Conservation (phyloP, 2,797 vertebrate species). For the Phoebastria nigripes region DNA sequence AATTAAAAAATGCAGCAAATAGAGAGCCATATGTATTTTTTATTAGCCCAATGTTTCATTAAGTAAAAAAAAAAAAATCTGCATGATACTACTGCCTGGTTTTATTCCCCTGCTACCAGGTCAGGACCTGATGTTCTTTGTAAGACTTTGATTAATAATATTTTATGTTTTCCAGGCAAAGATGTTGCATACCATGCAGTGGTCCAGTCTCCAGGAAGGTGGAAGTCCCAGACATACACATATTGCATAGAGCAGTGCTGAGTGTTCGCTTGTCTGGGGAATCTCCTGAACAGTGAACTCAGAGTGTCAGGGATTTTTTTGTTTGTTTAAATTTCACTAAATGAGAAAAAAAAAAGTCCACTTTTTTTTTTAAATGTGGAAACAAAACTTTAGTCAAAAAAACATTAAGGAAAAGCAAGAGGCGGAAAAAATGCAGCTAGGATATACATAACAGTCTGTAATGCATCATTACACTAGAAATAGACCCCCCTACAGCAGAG, state of each 20-base stretch:
- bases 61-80: background rate
- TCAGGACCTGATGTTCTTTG: background rate
- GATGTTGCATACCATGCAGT: background rate
- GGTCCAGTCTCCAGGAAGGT: background rate
- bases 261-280: background rate
- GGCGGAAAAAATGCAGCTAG: background rate
- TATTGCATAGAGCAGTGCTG: background rate
- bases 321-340: background rate
- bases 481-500: background rate
- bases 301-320: background rate
- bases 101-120: background rate
- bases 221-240: background rate
- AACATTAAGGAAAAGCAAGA: background rate
- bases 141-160: background rate
- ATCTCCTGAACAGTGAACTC: background rate
- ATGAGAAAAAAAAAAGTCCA: background rate
- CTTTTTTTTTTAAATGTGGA: background rate
- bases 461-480: background rate
- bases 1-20: background rate
- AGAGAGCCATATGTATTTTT: background rate
- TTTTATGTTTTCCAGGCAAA: background rate
- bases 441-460: background rate
- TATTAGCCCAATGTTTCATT: background rate
- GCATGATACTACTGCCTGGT: background rate
- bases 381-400: background rate